These are phyloP conservation scores for Coleophora flavipennella DNA, from an alignment of 2,888 invertebrate genomes.

Conservation along the genomic window DNA sequence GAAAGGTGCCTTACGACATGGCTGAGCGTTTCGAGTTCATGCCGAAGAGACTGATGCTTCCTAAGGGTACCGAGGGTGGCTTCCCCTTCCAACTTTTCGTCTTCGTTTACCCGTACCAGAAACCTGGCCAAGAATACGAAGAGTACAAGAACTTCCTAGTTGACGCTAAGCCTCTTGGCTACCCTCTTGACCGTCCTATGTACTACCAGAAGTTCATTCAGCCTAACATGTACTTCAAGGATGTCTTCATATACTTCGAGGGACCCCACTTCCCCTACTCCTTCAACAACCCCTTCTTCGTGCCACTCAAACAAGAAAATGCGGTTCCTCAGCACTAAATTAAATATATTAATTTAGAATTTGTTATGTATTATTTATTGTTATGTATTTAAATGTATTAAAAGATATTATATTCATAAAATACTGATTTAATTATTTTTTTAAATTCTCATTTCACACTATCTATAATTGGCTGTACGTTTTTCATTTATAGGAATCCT, in stretches of 20 bases:
- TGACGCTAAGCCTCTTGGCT: constrained; percentile 70
- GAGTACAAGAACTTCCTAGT: constrained; percentile 32
- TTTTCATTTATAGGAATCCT: too few species aligned
- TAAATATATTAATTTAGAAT: too few species aligned
- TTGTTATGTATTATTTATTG: too few species aligned
- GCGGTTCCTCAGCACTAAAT: too few species aligned
- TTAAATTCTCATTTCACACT: too few species aligned
- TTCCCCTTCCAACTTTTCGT: constrained; percentile 77
- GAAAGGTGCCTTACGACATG: constrained; percentile 64
- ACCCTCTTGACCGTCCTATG: constrained; percentile 72
- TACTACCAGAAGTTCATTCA: constrained; percentile 54
- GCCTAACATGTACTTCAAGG: constrained; percentile 75
- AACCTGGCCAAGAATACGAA: constrained; percentile 42
- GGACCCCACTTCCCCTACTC: constrained; percentile 7
- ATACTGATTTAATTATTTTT: too few species aligned
- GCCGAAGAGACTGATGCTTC: constrained; percentile 80
- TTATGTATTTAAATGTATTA: too few species aligned
- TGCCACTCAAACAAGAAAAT: constrained; percentile 3
- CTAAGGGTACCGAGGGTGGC: constrained; percentile 79
- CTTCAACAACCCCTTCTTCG: constrained; percentile 7
- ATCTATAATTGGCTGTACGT: too few species aligned
- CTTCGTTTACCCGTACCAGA: constrained; percentile 69
- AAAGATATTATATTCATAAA: too few species aligned
- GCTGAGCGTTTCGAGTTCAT: constrained; percentile 70
- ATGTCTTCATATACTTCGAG: constrained; percentile 65